Evolutionary conservation across 1,140 invertebrate species (phyloP).

Genomic region (Drosophila melanogaster): Release_6_plus_ISO1_MT NT_037436.4:13237001-13237500

Average conservation of each 20-base stretch:
- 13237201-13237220: too few relatives aligned
- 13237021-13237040: constrained; percentile 16
- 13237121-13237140: constrained; percentile 38
- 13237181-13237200: not conserved
- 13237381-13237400: constrained; percentile 26
- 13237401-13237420: constrained; percentile 5
- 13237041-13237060: too few relatives aligned
- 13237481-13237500: constrained; percentile 49
- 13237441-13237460: constrained; percentile 63
- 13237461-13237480: constrained; percentile 68
- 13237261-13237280: too few relatives aligned
- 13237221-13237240: too few relatives aligned
- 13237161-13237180: constrained; percentile 26
- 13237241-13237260: too few relatives aligned
- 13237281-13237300: too few relatives aligned
- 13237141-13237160: constrained; percentile 22
- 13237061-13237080: too few relatives aligned
- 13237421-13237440: constrained; percentile 24
- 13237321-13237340: too few relatives aligned
- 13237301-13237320: too few relatives aligned
- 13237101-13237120: constrained; percentile 57
- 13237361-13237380: too few relatives aligned
- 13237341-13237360: too few relatives aligned
- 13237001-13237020: constrained; percentile 54
- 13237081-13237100: constrained; percentile 4